Conservation (phyloP, 2,888 invertebrate species). For the Listrodromus nycthemerus region DNA sequence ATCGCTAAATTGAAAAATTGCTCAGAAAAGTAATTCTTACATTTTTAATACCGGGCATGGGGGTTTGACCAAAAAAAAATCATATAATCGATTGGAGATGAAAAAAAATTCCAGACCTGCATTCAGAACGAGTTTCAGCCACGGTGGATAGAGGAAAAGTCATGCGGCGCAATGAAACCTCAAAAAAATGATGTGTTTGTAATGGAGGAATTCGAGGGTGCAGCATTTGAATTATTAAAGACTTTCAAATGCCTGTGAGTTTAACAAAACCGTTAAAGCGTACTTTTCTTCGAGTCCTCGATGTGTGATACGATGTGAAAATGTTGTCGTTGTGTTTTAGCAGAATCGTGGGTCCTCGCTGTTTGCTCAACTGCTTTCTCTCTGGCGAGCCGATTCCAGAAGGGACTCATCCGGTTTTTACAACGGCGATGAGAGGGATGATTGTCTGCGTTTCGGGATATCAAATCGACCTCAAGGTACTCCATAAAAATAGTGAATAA, state of each 20-base stretch:
- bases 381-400: slow-evolving; percentile 91
- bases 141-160: slow-evolving; percentile 45
- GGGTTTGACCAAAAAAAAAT: too few relatives aligned
- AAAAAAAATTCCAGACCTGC: slow-evolving; percentile 47
- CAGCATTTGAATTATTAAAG: slow-evolving; percentile 88
- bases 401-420: slow-evolving; percentile 91
- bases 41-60: too few relatives aligned
- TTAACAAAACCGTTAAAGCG: slow-evolving; percentile 36
- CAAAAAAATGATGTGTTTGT: slow-evolving; percentile 91
- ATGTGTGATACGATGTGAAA: too few relatives aligned
- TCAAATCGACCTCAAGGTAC: slow-evolving; percentile 85
- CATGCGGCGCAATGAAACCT: slow-evolving; percentile 84
- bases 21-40: too few relatives aligned
- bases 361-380: slow-evolving; percentile 90
- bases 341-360: slow-evolving; percentile 94
- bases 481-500: slow-evolving; percentile 14
- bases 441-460: slow-evolving; percentile 88
- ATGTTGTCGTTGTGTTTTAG: slow-evolving; percentile 77
- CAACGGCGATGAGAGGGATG: slow-evolving; percentile 91
- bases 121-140: slow-evolving; percentile 52
- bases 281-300: too few relatives aligned
- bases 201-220: slow-evolving; percentile 91
- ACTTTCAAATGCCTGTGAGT: slow-evolving; percentile 90
- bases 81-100: slow-evolving; percentile 21
- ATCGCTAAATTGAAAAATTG: too few relatives aligned